Evolutionary conservation across 2,888 invertebrate genomes (phyloP).

Genomic region (Sinopyrophorus schimmeli): DNA sequence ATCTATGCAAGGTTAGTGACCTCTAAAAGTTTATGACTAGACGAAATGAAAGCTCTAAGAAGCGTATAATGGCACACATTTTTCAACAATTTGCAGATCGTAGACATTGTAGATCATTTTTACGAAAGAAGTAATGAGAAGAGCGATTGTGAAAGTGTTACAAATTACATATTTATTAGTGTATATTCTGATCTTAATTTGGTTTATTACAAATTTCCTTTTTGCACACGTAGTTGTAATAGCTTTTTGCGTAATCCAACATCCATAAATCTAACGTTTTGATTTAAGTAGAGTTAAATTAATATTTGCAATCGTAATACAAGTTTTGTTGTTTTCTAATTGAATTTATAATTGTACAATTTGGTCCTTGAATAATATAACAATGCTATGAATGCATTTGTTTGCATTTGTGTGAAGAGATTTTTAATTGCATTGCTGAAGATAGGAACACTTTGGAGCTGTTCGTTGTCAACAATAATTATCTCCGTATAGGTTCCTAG

Average conservation of each 20-base stretch:
- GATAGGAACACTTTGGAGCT: no score
- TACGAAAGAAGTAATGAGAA: slow-evolving; percentile 14
- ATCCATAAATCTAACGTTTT: no score
- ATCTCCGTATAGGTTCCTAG: no score
- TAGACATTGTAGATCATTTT: slow-evolving; percentile 16
- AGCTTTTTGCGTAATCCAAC: slow-evolving; percentile 5
- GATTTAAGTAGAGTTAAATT: no score
- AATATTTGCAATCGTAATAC: no score
- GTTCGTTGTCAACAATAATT: slow-evolving; percentile 16
- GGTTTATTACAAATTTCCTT: slow-evolving; percentile 4
- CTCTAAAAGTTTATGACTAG: slow-evolving; percentile 33
- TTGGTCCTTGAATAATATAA: no score
- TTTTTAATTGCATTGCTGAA: no score
- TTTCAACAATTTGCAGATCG: slow-evolving; percentile 20
- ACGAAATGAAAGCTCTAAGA: slow-evolving; percentile 32
- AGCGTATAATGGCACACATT: slow-evolving; percentile 31
- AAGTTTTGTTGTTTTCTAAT: no score
- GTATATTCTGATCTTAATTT: no score
- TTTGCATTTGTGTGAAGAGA: no score
- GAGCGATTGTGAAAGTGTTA: slow-evolving; percentile 12
- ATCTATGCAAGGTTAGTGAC: slow-evolving; percentile 24
- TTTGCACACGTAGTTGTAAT: background rate
- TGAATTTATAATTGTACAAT: no score
- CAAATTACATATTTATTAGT: slow-evolving; percentile 11
- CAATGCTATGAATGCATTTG: no score